Evolutionary conservation across 2,888 invertebrate genomes (phyloP).

Genomic region (Aproaerema taeniolella): DNA sequence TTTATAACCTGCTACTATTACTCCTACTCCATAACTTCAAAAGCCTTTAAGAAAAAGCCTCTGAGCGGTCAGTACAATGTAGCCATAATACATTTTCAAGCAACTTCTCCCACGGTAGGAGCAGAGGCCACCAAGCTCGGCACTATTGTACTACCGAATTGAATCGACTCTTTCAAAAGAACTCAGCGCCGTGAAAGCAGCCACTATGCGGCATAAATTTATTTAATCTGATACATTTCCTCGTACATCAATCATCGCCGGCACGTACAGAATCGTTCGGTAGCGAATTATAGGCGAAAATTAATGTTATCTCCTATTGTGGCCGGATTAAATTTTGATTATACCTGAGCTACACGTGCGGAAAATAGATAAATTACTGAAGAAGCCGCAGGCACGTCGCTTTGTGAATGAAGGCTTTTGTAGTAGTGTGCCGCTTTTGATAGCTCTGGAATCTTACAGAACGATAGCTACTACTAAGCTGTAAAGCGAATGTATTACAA

Average conservation of each 20-base stretch:
- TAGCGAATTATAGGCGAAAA: slow-evolving; percentile 38
- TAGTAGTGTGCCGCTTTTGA: too few relatives aligned
- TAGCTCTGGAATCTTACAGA: too few relatives aligned
- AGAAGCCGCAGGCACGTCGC: slow-evolving; percentile 4
- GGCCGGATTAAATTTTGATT: slow-evolving; percentile 22
- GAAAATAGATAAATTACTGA: slow-evolving; percentile 11
- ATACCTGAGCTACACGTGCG: slow-evolving; percentile 12
- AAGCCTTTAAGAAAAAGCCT: too few relatives aligned
- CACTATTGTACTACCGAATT: slow-evolving; percentile 63
- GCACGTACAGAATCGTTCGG: slow-evolving; percentile 28
- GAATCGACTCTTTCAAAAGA: slow-evolving; percentile 51
- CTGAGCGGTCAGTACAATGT: too few relatives aligned
- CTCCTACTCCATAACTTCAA: too few relatives aligned
- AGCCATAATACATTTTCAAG: too few relatives aligned
- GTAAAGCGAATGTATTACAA: too few relatives aligned
- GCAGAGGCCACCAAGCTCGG: slow-evolving; percentile 37
- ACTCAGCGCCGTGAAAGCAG: slow-evolving; percentile 57
- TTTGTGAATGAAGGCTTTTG: too few relatives aligned
- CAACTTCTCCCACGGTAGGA: too few relatives aligned
- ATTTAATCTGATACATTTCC: slow-evolving; percentile 62
- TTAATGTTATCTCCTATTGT: slow-evolving; percentile 30
- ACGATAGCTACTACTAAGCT: too few relatives aligned
- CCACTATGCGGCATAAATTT: slow-evolving; percentile 51
- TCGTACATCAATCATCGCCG: slow-evolving; percentile 55
- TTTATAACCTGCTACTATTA: too few relatives aligned